Conservation (phyloP, 2,113 vertebrate species). For the Myiopsitta monachus region DNA sequence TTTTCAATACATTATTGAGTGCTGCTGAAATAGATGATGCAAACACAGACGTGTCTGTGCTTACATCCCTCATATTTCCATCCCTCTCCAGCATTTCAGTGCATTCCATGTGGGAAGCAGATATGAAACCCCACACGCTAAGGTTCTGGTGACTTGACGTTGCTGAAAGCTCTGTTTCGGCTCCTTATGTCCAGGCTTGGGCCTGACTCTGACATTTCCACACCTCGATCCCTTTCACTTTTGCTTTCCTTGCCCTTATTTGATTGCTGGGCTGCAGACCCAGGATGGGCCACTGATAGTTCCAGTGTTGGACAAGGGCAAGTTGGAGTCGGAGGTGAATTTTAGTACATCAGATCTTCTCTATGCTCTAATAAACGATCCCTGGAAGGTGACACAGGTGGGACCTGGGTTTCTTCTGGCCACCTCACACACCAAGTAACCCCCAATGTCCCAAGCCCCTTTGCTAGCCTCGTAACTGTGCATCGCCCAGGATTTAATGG, state of each 20-base stretch:
- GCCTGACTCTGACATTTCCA: neutral
- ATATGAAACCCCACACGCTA: rapidly evolving
- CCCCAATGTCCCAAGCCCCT: too few relatives aligned
- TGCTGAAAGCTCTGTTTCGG: rapidly evolving
- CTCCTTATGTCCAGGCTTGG: neutral
- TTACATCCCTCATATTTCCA: neutral
- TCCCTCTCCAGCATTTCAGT: neutral
- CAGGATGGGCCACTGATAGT: neutral
- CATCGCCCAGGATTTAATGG: rapidly evolving
- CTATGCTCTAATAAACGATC: neutral
- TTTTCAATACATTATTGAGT: neutral
- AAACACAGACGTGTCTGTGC: neutral
- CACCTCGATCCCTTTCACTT: neutral
- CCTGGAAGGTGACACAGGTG: neutral
- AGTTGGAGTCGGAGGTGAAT: neutral
- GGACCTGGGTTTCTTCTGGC: neutral
- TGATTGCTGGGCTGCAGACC: neutral
- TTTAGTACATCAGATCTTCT: neutral
- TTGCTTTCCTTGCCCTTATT: neutral
- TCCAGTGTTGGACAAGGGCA: neutral
- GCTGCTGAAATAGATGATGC: neutral
- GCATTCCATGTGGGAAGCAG: neutral
- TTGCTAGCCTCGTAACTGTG: rapidly evolving
- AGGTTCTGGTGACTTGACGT: rapidly evolving
- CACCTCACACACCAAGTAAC: too few relatives aligned